phyloP scores from a whole-genome alignment of 1,140 invertebrate species.

The Dysdera silvatica region DNA sequence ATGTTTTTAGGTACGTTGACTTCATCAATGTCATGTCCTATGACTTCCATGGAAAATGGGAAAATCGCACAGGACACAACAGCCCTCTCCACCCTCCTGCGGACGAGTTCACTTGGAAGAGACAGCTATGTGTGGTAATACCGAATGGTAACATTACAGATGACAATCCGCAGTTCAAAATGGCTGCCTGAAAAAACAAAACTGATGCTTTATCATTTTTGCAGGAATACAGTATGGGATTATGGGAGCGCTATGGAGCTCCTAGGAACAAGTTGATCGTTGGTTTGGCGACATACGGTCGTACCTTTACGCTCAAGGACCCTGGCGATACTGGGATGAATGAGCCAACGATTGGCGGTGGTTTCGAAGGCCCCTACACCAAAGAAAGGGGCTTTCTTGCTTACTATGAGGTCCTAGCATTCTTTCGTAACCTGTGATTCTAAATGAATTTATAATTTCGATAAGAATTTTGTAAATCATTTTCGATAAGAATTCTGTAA shows the following conservation, averaged over 20 bases:
- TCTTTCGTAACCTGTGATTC: too few species aligned
- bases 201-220: conserved; percentile 28
- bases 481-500: too few species aligned
- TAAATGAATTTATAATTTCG: too few species aligned
- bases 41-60: conserved; percentile 45
- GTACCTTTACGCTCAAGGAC: conserved; percentile 79
- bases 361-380: conserved; percentile 77
- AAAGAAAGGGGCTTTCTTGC: conserved; percentile 84
- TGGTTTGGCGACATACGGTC: conserved; percentile 88
- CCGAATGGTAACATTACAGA: not conserved
- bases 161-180: not conserved
- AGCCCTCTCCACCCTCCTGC: conserved; percentile 38
- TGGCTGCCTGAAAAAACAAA: conserved; percentile 27
- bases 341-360: conserved; percentile 77
- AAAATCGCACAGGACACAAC: conserved; percentile 41
- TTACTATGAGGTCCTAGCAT: conserved; percentile 76
- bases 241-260: conserved; percentile 77
- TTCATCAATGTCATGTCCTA: conserved; percentile 43
- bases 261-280: conserved; percentile 73
- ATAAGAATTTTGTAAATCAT: too few species aligned
- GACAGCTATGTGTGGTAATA: conserved; percentile 41
- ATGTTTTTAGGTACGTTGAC: conserved; percentile 28
- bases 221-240: conserved; percentile 70
- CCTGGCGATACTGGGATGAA: conserved; percentile 64
- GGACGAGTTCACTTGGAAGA: conserved; percentile 46